Evolutionary conservation across 2,888 invertebrate genomes (phyloP).

Genomic region (Cerastoderma edule): DNA sequence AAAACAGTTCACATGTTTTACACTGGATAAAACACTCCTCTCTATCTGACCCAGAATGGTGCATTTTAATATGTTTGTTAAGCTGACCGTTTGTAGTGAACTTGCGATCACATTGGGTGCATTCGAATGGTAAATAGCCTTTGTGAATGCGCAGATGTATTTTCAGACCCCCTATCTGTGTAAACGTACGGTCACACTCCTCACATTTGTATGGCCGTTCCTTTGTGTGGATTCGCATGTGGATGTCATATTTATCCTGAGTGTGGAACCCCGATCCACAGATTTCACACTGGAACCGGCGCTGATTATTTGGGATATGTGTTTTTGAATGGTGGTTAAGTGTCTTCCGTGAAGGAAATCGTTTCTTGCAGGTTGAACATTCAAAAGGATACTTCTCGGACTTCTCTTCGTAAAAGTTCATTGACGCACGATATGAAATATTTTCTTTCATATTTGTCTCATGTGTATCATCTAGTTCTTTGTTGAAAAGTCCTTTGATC

Average conservation of each 20-base stretch:
- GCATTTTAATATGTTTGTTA: conserved; percentile 27
- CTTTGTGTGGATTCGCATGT: conserved; percentile 28
- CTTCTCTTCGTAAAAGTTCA: conserved; percentile 37
- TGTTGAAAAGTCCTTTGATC: not conserved
- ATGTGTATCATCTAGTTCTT: not conserved
- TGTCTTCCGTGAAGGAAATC: conserved; percentile 20
- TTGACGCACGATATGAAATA: conserved; percentile 13
- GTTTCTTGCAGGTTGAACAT: conserved; percentile 28
- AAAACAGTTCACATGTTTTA: conserved; percentile 22
- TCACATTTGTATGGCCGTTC: conserved; percentile 40
- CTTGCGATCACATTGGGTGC: conserved; percentile 28
- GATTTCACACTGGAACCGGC: conserved; percentile 32
- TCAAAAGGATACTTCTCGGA: not conserved
- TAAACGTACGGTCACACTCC: conserved; percentile 33
- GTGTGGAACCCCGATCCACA: conserved; percentile 47
- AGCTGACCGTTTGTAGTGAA: conserved; percentile 35
- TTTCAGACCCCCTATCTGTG: conserved; percentile 40
- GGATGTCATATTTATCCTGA: conserved; percentile 14
- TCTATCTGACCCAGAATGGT: not conserved
- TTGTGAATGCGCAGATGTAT: conserved; percentile 41
- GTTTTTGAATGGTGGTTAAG: conserved; percentile 37
- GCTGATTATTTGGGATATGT: conserved; percentile 36
- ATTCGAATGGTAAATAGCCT: conserved; percentile 41
- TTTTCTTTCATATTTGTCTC: conserved; percentile 2
- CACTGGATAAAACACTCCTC: conserved; percentile 3